Percentiles rank a stretch among this genome's conserved stretches.
Evolutionary conservation across 2,113 vertebrate genomes (phyloP).

Genomic region (Orthonyx spaldingii): DNA sequence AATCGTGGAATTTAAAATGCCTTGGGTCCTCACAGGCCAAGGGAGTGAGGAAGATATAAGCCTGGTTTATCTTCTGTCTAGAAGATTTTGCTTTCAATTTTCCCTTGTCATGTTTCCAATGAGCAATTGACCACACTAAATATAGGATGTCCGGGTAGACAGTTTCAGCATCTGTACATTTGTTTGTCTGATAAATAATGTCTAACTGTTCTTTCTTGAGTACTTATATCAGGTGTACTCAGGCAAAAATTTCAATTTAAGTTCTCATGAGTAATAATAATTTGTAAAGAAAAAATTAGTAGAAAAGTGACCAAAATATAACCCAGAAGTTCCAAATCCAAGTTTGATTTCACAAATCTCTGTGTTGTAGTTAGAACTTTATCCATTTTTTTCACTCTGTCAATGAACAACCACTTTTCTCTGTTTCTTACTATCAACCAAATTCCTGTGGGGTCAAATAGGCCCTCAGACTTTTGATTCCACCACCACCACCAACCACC

Average conservation of each 20-base stretch:
- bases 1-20: neutral
- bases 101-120: neutral
- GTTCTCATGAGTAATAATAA: neutral
- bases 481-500: accelerated
- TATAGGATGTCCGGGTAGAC: neutral
- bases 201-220: neutral
- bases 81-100: conserved; percentile 32
- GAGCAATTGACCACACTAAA: neutral
- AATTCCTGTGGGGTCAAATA: neutral
- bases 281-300: neutral
- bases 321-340: neutral
- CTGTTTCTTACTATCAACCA: neutral
- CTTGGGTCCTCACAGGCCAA: neutral
- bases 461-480: accelerated
- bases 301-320: neutral
- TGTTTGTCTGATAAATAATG: neutral
- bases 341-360: neutral
- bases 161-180: neutral
- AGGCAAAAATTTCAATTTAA: neutral
- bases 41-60: neutral
- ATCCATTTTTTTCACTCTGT: neutral
- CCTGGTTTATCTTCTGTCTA: neutral
- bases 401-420: neutral
- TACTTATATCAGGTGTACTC: neutral
- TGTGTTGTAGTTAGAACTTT: neutral